Conservation (phyloP, 2,797 vertebrate genomes). For the Esox lucius region DNA sequence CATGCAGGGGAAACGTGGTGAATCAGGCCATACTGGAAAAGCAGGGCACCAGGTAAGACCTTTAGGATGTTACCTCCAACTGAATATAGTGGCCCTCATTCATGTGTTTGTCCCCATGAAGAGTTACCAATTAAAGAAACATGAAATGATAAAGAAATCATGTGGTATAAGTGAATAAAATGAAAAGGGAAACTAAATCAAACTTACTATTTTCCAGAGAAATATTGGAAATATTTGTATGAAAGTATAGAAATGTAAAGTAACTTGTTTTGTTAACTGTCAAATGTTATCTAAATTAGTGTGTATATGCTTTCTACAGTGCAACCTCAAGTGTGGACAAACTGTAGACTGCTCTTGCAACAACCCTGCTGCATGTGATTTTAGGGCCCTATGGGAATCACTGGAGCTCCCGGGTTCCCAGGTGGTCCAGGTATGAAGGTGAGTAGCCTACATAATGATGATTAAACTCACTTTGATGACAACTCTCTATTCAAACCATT, state of each 20-base stretch:
- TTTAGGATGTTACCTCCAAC: not conserved
- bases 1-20: slow-evolving; percentile 87
- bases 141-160: too few relatives aligned
- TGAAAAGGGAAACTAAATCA: too few relatives aligned
- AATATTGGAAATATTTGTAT: too few relatives aligned
- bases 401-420: slow-evolving; percentile 88
- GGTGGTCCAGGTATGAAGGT: slow-evolving; percentile 92
- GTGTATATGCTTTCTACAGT: not conserved
- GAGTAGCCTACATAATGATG: slow-evolving; percentile 13
- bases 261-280: too few relatives aligned
- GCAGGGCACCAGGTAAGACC: slow-evolving; percentile 86
- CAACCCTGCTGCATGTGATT: slow-evolving; percentile 5
- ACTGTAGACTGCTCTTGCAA: not conserved
- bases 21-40: slow-evolving; percentile 85
- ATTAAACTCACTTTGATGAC: not conserved
- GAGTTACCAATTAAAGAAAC: too few relatives aligned
- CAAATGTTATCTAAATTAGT: too few relatives aligned
- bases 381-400: slow-evolving; percentile 89
- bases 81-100: not conserved
- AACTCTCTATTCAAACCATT: not conserved
- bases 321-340: not conserved
- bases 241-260: not conserved
- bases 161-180: too few relatives aligned
- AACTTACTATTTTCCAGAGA: too few relatives aligned
- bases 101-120: too few relatives aligned